A percentile compares a stretch with the other conserved stretches of the same genome.
Conservation (phyloP, 2,113 vertebrate genomes). For the Anarhynchus alexandrinus region DNA sequence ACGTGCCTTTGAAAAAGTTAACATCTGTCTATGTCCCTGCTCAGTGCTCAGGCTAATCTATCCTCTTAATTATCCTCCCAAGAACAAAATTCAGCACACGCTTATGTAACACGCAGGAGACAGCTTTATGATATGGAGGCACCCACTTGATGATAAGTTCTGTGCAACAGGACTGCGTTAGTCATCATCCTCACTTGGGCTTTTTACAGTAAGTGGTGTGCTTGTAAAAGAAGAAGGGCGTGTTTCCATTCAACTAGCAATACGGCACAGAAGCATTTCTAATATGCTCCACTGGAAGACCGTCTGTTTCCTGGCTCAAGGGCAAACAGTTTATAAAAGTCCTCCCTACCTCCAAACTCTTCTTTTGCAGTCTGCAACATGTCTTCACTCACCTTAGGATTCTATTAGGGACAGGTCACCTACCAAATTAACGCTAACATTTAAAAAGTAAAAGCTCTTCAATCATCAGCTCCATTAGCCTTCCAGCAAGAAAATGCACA, state of each 20-base stretch:
- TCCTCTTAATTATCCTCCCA: not conserved
- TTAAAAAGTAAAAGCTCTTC: constrained; percentile 16
- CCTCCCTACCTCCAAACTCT: not conserved
- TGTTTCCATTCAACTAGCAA: constrained; percentile 22
- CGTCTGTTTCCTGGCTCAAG: constrained; percentile 18
- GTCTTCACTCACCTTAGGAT: not conserved
- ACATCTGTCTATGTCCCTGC: not conserved
- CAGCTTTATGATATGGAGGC: constrained; percentile 8
- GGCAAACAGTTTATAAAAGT: not conserved
- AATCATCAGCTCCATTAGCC: constrained; percentile 16
- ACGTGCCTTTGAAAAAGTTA: not conserved
- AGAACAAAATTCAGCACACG: not conserved
- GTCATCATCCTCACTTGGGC: not conserved
- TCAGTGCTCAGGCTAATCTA: not conserved
- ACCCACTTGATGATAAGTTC: constrained; percentile 34
- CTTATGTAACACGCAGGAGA: not conserved
- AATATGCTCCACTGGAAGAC: not conserved
- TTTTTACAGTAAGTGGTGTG: not conserved
- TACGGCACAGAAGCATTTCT: not conserved
- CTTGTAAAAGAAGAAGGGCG: not conserved
- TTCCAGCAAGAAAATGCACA: constrained; percentile 33
- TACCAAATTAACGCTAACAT: not conserved
- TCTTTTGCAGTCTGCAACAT: not conserved
- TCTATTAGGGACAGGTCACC: not conserved
- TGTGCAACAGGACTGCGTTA: not conserved